A percentile compares a stretch with the other conserved stretches of the same genome.
Conservation (phyloP, 1,140 invertebrate genomes). For the Rhynchophorus ferrugineus region DNA sequence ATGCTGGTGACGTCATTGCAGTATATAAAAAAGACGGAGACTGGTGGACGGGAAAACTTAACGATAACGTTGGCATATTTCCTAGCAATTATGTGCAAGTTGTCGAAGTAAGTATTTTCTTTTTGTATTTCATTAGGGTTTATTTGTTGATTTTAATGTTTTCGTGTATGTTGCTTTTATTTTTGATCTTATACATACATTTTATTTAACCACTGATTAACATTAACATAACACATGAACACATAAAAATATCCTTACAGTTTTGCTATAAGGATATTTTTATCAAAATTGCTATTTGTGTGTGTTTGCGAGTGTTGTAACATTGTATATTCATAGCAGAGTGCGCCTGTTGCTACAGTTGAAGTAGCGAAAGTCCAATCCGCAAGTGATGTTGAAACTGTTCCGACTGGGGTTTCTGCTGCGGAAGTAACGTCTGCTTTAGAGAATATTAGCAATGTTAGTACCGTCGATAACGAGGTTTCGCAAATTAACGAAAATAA, state of each 20-base stretch:
- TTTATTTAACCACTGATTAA: too few relatives aligned
- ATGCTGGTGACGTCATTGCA: slow-evolving; percentile 81
- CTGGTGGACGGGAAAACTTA: slow-evolving; percentile 95
- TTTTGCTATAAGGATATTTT: neutral
- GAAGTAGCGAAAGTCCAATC: neutral
- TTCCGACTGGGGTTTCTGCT: slow-evolving; percentile 18
- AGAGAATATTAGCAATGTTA: slow-evolving; percentile 16
- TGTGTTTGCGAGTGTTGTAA: too few relatives aligned
- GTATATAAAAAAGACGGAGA: slow-evolving; percentile 88
- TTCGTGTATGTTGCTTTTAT: too few relatives aligned
- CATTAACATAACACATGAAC: too few relatives aligned
- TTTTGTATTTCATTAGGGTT: slow-evolving; percentile 1
- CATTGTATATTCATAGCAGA: too few relatives aligned
- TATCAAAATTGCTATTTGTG: neutral
- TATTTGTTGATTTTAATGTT: slow-evolving; percentile 4
- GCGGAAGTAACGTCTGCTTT: slow-evolving; percentile 19
- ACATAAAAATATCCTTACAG: too few relatives aligned
- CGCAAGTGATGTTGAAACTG: neutral
- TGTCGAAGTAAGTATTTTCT: slow-evolving; percentile 41
- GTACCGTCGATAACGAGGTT: slow-evolving; percentile 36
- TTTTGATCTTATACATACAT: too few relatives aligned
- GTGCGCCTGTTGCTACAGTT: too few relatives aligned
- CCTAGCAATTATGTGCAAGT: slow-evolving; percentile 87
- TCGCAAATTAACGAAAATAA: slow-evolving; percentile 43
- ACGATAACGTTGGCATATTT: slow-evolving; percentile 72